Conservation (phyloP, 2,113 vertebrate species). For the Myiopsitta monachus region DNA sequence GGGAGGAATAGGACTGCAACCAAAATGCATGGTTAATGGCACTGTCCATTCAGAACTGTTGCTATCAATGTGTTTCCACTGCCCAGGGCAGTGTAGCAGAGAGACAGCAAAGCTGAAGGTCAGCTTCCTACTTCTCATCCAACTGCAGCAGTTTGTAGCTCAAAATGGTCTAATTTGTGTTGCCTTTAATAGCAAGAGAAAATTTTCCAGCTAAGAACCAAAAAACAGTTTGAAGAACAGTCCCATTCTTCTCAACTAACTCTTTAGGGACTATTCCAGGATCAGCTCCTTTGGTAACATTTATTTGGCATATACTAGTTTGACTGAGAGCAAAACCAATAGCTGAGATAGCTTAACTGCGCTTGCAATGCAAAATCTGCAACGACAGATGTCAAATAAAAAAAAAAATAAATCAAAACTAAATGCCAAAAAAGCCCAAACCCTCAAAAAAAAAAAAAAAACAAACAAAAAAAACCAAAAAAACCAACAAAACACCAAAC, state of each 20-base stretch:
- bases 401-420: not conserved
- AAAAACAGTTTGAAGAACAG: not conserved
- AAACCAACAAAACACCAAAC: no score
- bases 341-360: not conserved
- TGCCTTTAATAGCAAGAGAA: constrained; percentile 16
- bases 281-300: not conserved
- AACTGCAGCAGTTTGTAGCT: not conserved
- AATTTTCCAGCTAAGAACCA: not conserved
- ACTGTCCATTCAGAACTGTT: not conserved
- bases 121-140: not conserved
- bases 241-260: not conserved
- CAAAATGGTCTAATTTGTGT: not conserved
- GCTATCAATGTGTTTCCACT: not conserved
- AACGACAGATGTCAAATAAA: not conserved
- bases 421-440: not conserved
- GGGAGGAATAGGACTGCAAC: not conserved
- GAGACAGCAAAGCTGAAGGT: not conserved
- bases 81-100: not conserved
- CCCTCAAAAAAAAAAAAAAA: not conserved
- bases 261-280: not conserved
- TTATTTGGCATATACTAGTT: not conserved
- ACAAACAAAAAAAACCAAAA: not conserved
- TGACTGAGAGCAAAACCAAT: not conserved
- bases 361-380: not conserved
- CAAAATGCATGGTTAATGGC: rapidly evolving